Base-by-base conservation (phyloP, 2,888 invertebrate genomes). In the Andrena bicolor region DNA sequence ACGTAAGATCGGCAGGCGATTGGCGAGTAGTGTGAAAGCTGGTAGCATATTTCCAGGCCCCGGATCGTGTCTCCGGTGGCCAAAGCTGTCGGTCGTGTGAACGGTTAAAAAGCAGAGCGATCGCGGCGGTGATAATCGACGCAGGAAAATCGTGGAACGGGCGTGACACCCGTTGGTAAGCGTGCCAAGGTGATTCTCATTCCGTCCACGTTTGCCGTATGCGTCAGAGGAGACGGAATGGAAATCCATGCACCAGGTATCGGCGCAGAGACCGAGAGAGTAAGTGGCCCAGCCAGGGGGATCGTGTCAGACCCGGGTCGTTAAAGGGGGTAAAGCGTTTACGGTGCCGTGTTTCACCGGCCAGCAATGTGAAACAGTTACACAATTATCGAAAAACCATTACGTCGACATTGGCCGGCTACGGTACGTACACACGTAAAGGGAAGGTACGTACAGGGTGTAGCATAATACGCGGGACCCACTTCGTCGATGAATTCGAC, bases 331-430 rank as follows among this genome's bases (percentile, higher is more conserved):
- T 83, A 83, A 87, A 88, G 77, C 87, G 87, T 87, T 87, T 86
- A 83, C 79, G 68, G 88, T 53, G 75, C 80, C 75, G 83, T 88
- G 84, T 83, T 86, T 86, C 88, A 85, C 79, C 79, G 86, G 76
- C 73, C 86, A 82, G 90, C 90, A 84, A 89, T 89, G 90, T 77
- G 88, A 85, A 89, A 89, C 89, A 89, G 89, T 89, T 89, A 88
- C 89, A 88, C 86, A 86, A 90, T 90, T 89, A 90, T 89, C 89
- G 90, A 89, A 84, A 89, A 89, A 90, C 88, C 90, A 89, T 89
- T 89, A 89, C 85, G 82, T 58, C 86, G 86, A 83, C 89, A 83
- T 85, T 74, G 86, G 80, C 75, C 79, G 82, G 79, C 80, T 76
- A 82, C 83, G 80, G 73, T 76, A 70, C 51, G 56, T 64, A 51